Base-by-base conservation (phyloP, 2,113 vertebrate genomes). In the Cettia cetti region DNA sequence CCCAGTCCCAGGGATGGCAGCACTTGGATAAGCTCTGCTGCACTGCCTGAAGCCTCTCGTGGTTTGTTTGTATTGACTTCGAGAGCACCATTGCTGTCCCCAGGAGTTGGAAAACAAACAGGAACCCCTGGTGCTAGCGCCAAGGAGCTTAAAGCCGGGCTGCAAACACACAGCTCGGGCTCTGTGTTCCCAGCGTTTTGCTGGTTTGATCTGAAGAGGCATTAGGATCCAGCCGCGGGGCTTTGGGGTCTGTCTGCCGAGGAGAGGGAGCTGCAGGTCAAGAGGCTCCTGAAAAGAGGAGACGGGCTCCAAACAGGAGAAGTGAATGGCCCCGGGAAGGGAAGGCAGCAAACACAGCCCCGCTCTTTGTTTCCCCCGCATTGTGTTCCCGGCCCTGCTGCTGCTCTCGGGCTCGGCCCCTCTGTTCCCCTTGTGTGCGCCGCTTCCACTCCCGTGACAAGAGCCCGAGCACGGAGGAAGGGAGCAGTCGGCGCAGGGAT, bases 211-310 rank as follows among this genome's bases (percentile, higher is more conserved):
- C 75, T 94, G 66, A 95, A 95, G 91, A 92, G 87, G 87, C 68
- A 64, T 45, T 49, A 87, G 50, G 90, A 94, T 84, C 89, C 84
- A 64, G 83, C 75, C 16, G 0, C 0, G 2, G 92, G 71, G 28
- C 77, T 81, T 59, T 28, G 56, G 87, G 78, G 49, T 79, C 85
- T 87, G 92, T 10, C 42, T 85, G 96, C 70, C 0, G 52, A 93
- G 44, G 44, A 93, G 94, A 85, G 78, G 57, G 92, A 94, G 85
- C 96, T 59, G 74, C 59, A 15, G 94, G 95, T 97, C 95, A 97
- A 96, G 96, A 95, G 94, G 84, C 84, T 95, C 59, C 21, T 85
- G 95, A 91, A 82, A 90, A 88, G 89, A 95, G 70, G 84, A 85
- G 95, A 60, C 2, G 2, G 1, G 45, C 70, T 92, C 57, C n/a